These are phyloP conservation scores for Malacosoma neustria DNA, from an alignment of 2,888 invertebrate genomes.

Conservation along the genomic window DNA sequence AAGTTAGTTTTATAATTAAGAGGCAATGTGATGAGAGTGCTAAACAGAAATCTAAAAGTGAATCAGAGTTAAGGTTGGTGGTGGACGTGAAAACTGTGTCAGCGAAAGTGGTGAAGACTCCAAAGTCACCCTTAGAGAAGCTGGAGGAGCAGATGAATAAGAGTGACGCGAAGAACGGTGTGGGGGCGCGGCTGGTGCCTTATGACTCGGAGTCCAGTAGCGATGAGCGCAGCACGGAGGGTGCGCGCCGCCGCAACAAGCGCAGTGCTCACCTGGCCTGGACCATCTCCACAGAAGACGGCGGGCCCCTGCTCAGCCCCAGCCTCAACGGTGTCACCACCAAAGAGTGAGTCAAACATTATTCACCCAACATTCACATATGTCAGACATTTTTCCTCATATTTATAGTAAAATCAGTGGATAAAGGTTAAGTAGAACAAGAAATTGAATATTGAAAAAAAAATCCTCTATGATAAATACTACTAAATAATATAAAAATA, in stretches of 20 bases:
- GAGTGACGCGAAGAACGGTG: constrained; percentile 37
- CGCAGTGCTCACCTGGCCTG: constrained; percentile 43
- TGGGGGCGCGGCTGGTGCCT: constrained; percentile 66
- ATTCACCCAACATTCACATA: neutral
- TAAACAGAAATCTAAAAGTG: constrained; percentile 45
- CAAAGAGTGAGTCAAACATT: constrained; percentile 59
- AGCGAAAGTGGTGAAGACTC: constrained; percentile 41
- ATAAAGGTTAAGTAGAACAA: no score
- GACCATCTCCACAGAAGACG: constrained; percentile 58
- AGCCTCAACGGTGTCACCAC: constrained; percentile 65
- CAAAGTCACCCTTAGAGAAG: constrained; percentile 58
- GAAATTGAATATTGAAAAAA: no score
- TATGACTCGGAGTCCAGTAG: constrained; percentile 76
- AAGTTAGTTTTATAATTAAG: constrained; percentile 47
- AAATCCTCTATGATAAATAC: no score
- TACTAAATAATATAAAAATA: no score
- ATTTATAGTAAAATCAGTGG: no score
- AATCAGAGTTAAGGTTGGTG: constrained; percentile 36
- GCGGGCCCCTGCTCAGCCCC: constrained; percentile 56
- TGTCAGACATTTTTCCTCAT: no score
- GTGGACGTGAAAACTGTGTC: constrained; percentile 36
- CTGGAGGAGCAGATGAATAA: constrained; percentile 64
- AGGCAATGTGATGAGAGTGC: constrained; percentile 41
- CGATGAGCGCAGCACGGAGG: constrained; percentile 36
- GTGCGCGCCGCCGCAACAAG: constrained; percentile 17